Conservation (phyloP, 2,888 invertebrate species). For the Lasiommata megera region DNA sequence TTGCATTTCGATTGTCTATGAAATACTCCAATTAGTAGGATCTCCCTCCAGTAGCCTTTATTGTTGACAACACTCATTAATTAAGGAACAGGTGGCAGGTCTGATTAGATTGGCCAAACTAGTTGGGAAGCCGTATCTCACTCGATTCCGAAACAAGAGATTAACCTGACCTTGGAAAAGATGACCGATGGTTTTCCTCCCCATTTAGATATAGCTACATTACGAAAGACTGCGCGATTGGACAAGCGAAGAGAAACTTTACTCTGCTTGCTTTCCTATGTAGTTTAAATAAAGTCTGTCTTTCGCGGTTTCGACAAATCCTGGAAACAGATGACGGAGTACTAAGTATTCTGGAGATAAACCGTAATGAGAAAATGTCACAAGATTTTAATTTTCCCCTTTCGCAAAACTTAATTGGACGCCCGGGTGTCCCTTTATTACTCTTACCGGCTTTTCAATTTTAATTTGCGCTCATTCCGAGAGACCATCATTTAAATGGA, state of each 20-base stretch:
- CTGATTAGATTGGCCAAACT: no score
- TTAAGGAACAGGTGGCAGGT: no score
- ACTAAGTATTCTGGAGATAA: slow-evolving; percentile 2
- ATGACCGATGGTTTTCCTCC: no score
- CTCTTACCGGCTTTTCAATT: slow-evolving; percentile 2
- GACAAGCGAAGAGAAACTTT: no score
- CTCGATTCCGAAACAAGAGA: no score
- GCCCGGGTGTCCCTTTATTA: slow-evolving; percentile 14
- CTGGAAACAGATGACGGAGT: not conserved
- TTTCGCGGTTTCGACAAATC: not conserved
- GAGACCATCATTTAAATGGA: slow-evolving; percentile 4
- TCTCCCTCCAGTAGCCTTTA: no score
- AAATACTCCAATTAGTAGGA: not conserved
- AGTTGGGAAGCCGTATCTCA: no score
- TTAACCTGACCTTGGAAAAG: no score
- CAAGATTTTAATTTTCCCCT: slow-evolving; percentile 23
- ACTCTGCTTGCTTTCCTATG: no score
- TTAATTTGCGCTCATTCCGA: slow-evolving; percentile 4
- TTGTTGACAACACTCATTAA: no score
- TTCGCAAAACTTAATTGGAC: slow-evolving; percentile 19
- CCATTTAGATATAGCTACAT: no score
- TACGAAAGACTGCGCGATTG: no score
- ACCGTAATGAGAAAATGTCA: slow-evolving; percentile 9
- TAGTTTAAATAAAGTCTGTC: not conserved
- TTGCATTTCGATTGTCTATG: not conserved